Base-by-base conservation (phyloP, 2,888 invertebrate genomes). In the Carabus problematicus region DNA sequence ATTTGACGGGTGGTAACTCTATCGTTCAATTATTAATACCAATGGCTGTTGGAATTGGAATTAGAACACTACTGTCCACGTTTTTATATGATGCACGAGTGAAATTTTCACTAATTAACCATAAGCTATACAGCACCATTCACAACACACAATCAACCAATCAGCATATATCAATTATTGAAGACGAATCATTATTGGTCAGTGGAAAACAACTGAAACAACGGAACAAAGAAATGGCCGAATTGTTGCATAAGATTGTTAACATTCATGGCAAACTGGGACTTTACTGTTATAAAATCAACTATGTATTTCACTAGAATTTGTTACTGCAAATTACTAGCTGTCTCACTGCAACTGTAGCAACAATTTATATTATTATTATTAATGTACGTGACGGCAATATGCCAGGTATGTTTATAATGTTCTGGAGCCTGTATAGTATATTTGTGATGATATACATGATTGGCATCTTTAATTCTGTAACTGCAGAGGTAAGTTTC, bases 161-260 rank as follows among this genome's bases (percentile, higher is more conserved):
- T 12, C 16, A 3, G 16, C 9, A 52, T 8, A 11, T 52, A 14
- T 12, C 52, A 52, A 52, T 19, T 18, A 52, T 52, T 16, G 52
- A 52, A 14, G 14, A 52, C 52, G 29, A 29, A 29, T 29, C 29
- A 6, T 29, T 6, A 29, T 29, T 29, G 29, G 29, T 29, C 29
- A 29, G 29, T 29, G 29, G 29, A 29, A 29, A 29, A 29, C 52
- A 52, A 52, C 4, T 52, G 52, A 29, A 29, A 29, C 29, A 29
- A 40, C 39, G 39, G 40, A 9, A 39, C 11, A n/a, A 8, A 8
- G 29, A 56, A n/a, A 29, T n/a, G 11, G 40, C 56, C 3, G 56
- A 56, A 8, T 12, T 8, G 11, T 56, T 56, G 29, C 29, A 56
- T 19, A 29, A 29, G 18, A 12, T 56, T 39, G 56, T 56, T n/a